Evolutionary conservation across 1,140 invertebrate species (phyloP).

Genomic region (Microplitis demolitor): DNA sequence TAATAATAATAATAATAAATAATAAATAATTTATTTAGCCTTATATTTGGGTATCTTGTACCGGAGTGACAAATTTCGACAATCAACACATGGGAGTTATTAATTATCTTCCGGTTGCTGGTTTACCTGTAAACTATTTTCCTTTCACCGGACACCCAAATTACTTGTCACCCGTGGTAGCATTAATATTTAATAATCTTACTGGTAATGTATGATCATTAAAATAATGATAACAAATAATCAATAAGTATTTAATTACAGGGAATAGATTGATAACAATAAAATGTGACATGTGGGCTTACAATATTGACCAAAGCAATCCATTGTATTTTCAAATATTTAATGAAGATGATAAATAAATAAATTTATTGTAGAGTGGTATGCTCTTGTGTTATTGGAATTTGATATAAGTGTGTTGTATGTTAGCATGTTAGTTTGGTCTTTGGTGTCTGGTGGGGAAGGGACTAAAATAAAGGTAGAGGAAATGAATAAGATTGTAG

Average conservation of each 20-base stretch:
- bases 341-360: slow-evolving; percentile 27
- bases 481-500: too few species aligned
- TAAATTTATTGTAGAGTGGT: background rate
- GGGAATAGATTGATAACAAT: slow-evolving; percentile 42
- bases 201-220: slow-evolving; percentile 35
- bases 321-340: slow-evolving; percentile 48
- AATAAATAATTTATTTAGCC: slow-evolving; percentile 27
- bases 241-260: slow-evolving; percentile 26
- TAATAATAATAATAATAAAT: slow-evolving; percentile 5
- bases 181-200: slow-evolving; percentile 74
- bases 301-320: slow-evolving; percentile 35
- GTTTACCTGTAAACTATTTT: slow-evolving; percentile 79
- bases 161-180: slow-evolving; percentile 85
- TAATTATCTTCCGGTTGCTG: slow-evolving; percentile 71
- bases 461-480: too few species aligned
- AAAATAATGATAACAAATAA: slow-evolving; percentile 35
- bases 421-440: too few species aligned
- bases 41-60: slow-evolving; percentile 79
- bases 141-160: slow-evolving; percentile 75
- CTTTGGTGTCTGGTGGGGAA: too few species aligned
- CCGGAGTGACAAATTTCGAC: slow-evolving; percentile 76
- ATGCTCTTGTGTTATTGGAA: too few species aligned
- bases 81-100: slow-evolving; percentile 74
- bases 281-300: slow-evolving; percentile 46
- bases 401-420: too few species aligned